These are phyloP conservation scores for Nomada goodeniana DNA, from an alignment of 2,888 invertebrate species.

Conservation along the genomic window DNA sequence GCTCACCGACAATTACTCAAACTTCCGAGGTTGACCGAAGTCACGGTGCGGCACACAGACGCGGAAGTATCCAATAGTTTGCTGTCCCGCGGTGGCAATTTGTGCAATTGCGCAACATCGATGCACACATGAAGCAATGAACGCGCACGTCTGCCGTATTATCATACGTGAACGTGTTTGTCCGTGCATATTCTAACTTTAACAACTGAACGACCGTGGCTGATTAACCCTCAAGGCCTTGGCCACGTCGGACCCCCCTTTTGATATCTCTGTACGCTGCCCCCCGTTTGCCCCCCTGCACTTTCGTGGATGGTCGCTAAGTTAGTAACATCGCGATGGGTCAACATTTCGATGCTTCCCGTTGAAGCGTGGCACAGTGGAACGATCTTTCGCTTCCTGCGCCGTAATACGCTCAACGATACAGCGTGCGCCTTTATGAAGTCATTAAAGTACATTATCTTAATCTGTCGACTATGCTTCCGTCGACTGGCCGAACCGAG, in stretches of 20 bases:
- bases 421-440: conserved; percentile 12
- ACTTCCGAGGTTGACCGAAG: conserved; percentile 4
- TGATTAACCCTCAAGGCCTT: conserved; percentile 68
- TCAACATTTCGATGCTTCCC: conserved; percentile 55
- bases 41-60: not conserved
- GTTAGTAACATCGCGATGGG: conserved; percentile 32
- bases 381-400: conserved; percentile 44
- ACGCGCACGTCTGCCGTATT: conserved; percentile 11
- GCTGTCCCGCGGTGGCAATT: conserved; percentile 25
- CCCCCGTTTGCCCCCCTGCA: conserved; percentile 36
- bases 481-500: not conserved
- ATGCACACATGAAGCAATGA: conserved; percentile 20
- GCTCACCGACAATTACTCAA: not conserved
- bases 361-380: conserved; percentile 2
- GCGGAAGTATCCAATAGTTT: conserved; percentile 32
- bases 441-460: conserved; percentile 29
- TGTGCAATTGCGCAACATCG: conserved; percentile 41
- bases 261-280: conserved; percentile 37
- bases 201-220: conserved; percentile 39
- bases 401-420: conserved; percentile 10
- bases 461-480: conserved; percentile 2
- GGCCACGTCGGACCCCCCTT: conserved; percentile 59
- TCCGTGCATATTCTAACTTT: conserved; percentile 27
- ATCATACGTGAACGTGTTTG: conserved; percentile 41
- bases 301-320: conserved; percentile 32